Conservation (phyloP, 2,113 vertebrate species). For the Rhabdornis inornatus region DNA sequence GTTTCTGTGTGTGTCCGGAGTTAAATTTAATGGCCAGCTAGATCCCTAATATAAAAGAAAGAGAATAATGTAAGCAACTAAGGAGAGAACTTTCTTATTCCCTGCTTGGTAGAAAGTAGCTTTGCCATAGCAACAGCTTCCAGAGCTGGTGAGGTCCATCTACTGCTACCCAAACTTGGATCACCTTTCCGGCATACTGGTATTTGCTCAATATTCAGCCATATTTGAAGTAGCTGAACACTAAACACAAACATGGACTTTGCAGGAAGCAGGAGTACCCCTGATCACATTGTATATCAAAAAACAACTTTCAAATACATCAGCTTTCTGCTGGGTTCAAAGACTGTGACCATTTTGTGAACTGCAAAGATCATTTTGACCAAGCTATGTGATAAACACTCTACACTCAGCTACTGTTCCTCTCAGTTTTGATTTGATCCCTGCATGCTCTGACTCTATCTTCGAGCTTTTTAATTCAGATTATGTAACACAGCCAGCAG, state of each 20-base stretch:
- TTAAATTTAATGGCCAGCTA: not conserved
- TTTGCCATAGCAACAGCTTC: not conserved
- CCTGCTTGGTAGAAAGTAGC: not conserved
- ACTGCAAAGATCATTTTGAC: not conserved
- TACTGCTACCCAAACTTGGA: not conserved
- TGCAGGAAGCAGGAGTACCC: not conserved
- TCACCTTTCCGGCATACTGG: not conserved
- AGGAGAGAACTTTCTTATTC: not conserved
- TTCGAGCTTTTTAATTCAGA: not conserved
- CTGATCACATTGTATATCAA: not conserved
- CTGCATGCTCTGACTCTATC: not conserved
- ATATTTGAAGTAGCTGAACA: not conserved
- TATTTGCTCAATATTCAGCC: not conserved
- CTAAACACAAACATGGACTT: not conserved
- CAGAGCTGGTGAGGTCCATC: not conserved
- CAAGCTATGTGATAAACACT: not conserved
- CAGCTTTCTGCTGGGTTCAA: not conserved
- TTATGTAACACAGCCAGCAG: not conserved
- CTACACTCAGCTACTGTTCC: not conserved
- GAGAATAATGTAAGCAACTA: not conserved
- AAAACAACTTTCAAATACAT: not conserved
- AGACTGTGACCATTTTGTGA: not conserved
- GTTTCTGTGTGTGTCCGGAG: not conserved
- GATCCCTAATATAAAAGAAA: not conserved
- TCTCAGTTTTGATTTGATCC: not conserved